Base-by-base conservation (phyloP, 1,140 invertebrate species). In the Caenorhabditis tropicalis region DNA sequence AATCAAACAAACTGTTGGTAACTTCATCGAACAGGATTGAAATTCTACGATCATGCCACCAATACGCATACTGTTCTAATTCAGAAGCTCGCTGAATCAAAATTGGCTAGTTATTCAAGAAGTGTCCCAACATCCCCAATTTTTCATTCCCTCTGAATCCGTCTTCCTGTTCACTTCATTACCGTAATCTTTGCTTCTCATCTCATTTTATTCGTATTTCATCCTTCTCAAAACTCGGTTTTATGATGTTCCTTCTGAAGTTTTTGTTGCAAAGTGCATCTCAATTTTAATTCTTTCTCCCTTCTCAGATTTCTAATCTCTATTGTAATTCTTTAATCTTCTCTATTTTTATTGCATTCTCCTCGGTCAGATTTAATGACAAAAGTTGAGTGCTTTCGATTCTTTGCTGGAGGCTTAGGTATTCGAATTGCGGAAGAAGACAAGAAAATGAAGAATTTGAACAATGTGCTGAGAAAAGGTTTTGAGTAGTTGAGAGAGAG, bases 391-490 rank as follows among this genome's bases (percentile, higher is more conserved):
- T 43, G 36, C 65, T 43, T 74, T 43, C 33, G 43, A 33, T 74
- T 74, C 36, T n/a, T n/a, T n/a, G n/a, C n/a, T 15, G 0, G 19
- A 36, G 2, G 15, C 36, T 21, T 24, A 6, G 27, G 36, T 43
- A 43, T 74, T 74, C 65, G 33, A 43, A 16, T 74, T 74, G 65
- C 65, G 65, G 36, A 43, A 65, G 58, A n/a, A 58, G 5, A n/a
- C n/a, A n/a, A 58, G 39, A 56, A 27, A 27, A 56, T n/a, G 36
- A 43, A 24, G 65, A 74, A 74, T 74, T 74, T 43, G 33, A 74
- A 74, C 65, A 74, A 74, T 74, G 65, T 74, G 65, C 33, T 74
- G 65, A 74, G 33, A 33, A 60, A 33, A 60, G 58, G 58, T 60
- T 60, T 60, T 60, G 58, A 60, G 58, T 60, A 60, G 19, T 21